Evolutionary conservation across 2,888 invertebrate genomes (phyloP).

Genomic region (Epicampocera succincta): DNA sequence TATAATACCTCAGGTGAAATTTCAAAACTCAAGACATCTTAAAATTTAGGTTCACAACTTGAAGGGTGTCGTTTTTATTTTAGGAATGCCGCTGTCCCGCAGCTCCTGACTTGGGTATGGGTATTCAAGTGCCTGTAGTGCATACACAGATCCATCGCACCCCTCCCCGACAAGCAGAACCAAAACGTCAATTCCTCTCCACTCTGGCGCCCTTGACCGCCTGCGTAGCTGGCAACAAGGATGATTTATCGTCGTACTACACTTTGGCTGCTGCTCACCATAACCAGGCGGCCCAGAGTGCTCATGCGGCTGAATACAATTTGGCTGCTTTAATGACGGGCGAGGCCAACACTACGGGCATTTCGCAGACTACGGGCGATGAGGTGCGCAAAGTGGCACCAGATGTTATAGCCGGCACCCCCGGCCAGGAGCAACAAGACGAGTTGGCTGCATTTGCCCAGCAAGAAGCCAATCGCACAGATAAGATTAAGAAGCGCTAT

Average conservation of each 20-base stretch:
- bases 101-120: constrained; percentile 84
- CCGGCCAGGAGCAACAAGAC: constrained; percentile 86
- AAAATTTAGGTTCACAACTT: not conserved
- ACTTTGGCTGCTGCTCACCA: constrained; percentile 83
- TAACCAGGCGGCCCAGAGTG: constrained; percentile 79
- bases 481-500: constrained; percentile 89
- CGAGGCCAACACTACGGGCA: constrained; percentile 58
- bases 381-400: constrained; percentile 85
- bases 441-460: constrained; percentile 92
- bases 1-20: constrained; percentile 81
- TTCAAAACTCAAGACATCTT: not conserved
- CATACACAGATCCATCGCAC: constrained; percentile 81
- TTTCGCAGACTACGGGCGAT: constrained; percentile 81
- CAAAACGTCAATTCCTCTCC: constrained; percentile 89
- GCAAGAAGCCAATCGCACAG: constrained; percentile 91
- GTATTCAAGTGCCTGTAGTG: constrained; percentile 82
- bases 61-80: not conserved
- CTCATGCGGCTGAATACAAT: constrained; percentile 86
- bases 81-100: constrained; percentile 82
- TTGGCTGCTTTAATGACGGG: constrained; percentile 82
- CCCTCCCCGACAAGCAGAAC: constrained; percentile 84
- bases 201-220: constrained; percentile 90
- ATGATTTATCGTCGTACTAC: constrained; percentile 84
- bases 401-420: constrained; percentile 87
- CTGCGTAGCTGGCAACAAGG: constrained; percentile 86